Evolutionary conservation across 2,113 vertebrate species (phyloP).

Genomic region (Gasterosteus nipponicus): DNA sequence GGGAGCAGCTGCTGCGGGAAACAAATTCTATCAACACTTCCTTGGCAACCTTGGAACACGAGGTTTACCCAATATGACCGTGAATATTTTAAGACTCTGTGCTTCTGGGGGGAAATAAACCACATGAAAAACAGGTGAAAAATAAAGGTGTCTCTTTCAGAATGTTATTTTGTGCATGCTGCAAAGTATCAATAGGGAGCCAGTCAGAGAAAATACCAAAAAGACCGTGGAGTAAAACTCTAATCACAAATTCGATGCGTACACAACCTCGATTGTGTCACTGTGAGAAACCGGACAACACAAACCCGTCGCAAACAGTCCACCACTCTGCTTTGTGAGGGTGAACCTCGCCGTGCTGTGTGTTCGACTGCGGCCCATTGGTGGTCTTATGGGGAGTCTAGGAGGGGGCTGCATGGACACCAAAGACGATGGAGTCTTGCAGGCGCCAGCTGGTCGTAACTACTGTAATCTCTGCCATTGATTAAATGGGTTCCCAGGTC

Average conservation of each 20-base stretch:
- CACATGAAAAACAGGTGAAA: constrained; percentile 34
- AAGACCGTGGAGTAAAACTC: constrained; percentile 3
- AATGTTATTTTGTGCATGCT: constrained; percentile 56
- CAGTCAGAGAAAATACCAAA: constrained; percentile 25
- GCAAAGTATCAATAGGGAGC: constrained; percentile 54
- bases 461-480: constrained; percentile 75
- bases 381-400: constrained; percentile 48
- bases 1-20: constrained; percentile 53
- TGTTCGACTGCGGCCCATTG: constrained; percentile 56
- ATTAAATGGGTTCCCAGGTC: constrained; percentile 66
- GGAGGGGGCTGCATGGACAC: constrained; percentile 38
- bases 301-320: constrained; percentile 31
- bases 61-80: constrained; percentile 59
- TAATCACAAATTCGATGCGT: constrained; percentile 37
- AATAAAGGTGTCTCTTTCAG: constrained; percentile 55
- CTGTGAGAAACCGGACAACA: background rate
- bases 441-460: constrained; percentile 70
- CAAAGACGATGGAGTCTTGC: constrained; percentile 57
- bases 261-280: constrained; percentile 10
- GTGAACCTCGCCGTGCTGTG: constrained; percentile 34
- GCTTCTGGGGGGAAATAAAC: constrained; percentile 2
- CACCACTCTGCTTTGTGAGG: constrained; percentile 43
- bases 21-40: constrained; percentile 65
- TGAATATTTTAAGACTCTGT: constrained; percentile 62
- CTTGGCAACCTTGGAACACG: constrained; percentile 51